phyloP scores from a whole-genome alignment of 2,888 invertebrate genomes.

The Megastigmus dorsalis region DNA sequence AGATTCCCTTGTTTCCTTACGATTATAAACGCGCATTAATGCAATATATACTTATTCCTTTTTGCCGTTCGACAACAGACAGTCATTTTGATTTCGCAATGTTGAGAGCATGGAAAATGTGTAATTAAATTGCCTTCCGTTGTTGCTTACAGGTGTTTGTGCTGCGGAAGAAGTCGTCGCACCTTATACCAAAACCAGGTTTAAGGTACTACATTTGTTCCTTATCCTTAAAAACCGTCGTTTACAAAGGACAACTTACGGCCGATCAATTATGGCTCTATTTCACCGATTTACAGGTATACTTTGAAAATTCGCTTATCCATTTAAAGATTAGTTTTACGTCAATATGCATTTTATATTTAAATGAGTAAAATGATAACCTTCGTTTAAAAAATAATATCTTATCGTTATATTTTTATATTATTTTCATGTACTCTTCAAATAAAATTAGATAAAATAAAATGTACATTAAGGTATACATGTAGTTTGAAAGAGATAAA shows the following conservation, averaged over 20 bases:
- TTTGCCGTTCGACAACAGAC: too few relatives aligned
- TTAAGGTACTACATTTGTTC: constrained; percentile 97
- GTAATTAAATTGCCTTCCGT: too few relatives aligned
- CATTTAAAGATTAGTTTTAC: constrained; percentile 36
- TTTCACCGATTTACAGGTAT: constrained; percentile 79
- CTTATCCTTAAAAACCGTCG: constrained; percentile 90
- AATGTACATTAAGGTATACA: too few relatives aligned
- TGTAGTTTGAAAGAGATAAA: too few relatives aligned
- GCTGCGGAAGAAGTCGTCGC: constrained; percentile 94
- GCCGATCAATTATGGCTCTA: constrained; percentile 94
- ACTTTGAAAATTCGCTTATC: neutral
- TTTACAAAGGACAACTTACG: constrained; percentile 98
- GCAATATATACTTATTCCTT: too few relatives aligned
- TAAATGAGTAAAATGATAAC: neutral
- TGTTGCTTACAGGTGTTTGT: constrained; percentile 86
- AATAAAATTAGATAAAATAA: too few relatives aligned
- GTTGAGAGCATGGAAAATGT: too few relatives aligned
- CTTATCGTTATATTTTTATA: neutral
- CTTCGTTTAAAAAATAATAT: constrained; percentile 6
- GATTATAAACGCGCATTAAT: neutral
- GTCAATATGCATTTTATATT: too few relatives aligned
- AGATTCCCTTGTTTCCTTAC: neutral
- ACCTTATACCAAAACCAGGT: constrained; percentile 88
- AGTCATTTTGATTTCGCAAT: too few relatives aligned
- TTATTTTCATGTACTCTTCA: constrained; percentile 2